Evolutionary conservation across 1,140 invertebrate genomes (phyloP), one percentile per base, ranked within the genome.

Genomic region (Araneus ventricosus): DNA sequence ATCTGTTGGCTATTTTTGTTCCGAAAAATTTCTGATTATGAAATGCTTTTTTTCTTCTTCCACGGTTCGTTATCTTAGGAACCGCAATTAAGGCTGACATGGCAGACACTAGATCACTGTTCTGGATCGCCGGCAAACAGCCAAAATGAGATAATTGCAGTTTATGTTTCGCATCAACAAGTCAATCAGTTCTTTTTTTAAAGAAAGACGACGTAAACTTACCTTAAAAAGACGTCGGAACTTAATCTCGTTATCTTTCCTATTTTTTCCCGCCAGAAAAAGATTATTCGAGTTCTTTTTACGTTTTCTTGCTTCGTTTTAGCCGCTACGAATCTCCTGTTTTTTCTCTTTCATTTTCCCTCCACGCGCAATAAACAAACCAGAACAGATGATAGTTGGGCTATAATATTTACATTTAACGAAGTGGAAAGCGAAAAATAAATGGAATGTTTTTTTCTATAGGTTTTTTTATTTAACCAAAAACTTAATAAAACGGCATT

Each of bases 91-190:
- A 75, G 70, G 30, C 30, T 75, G 70, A 17, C 70, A 34, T 63
- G 34, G 14, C 70, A 14, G 6, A 75, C 30, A 75, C 70, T 75
- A 20, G 70, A 75, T 75, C 20, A 75, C 70, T 75, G 70, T 75
- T 75, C 34, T 37, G 20, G 17, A 75, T 75, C 34, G 30, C 27
- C 30, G 70, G 70, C 70, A 75, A 75, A 37, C 30, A 14, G 30
- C 70, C 70, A 75, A 75, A 75, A 75, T 4, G 70, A 27, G 34
- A 75, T 75, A 75, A 75, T 75, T 75, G 30, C 17, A 75, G 70
- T 75, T 75, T 75, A 75, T 37, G 70, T 20, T 75, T 75, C 70
- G 30, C 70, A 34, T 75, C 70, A 75, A 75, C 70, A 75, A 34
- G 70, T 75, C 30, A 75, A 75, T 75, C 70, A 37, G 63, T 67